Evolutionary conservation across 2,888 invertebrate genomes (phyloP), one percentile per base, ranked within the genome.

Genomic region (Nineta flava): DNA sequence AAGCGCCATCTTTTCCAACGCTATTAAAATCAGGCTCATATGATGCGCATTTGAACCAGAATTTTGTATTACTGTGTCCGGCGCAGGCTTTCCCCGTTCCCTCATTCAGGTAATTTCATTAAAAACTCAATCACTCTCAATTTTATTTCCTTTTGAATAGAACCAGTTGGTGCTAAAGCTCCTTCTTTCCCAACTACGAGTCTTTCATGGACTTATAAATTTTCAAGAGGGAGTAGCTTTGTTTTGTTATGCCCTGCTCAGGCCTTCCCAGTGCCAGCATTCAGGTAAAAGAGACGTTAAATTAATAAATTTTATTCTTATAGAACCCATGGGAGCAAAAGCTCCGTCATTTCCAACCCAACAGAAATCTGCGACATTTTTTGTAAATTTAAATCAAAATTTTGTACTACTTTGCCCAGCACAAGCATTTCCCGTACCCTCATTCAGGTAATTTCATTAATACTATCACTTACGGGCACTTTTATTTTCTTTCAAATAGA

Each of bases 41-140:
- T n/a, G n/a, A n/a, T n/a, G n/a, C n/a, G n/a, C n/a, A n/a, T n/a
- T n/a, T n/a, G n/a, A n/a, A n/a, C n/a, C n/a, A n/a, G n/a, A n/a
- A n/a, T n/a, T n/a, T n/a, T n/a, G n/a, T n/a, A 15, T 63, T 82
- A 51, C 65, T 81, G 48, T 83, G 82, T 61, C 79, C 79, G 59
- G 79, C 81, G 45, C 82, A 83, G 64, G 80, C 75, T 5, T 79
- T 74, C 65, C 83, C 83, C 46, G 75, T 81, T 61, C 83, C 83
- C 59, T 65, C 72, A 58, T 80, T 78, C 74, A 79, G 78, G 79
- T 79, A 60, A 53, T 52, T 9, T 10, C 34, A n/a, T 12, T 31
- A 9, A 15, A 2, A 5, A 19, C 19, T 19, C n/a, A 19, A 3
- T 19, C 5, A 19, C 19, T 2, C 2, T 5, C 19, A 19, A 2